Percentiles rank a stretch among this genome's conserved stretches.
Evolutionary conservation across 2,113 vertebrate species (phyloP).

Genomic region (Phylloscopus trochiloides): DNA sequence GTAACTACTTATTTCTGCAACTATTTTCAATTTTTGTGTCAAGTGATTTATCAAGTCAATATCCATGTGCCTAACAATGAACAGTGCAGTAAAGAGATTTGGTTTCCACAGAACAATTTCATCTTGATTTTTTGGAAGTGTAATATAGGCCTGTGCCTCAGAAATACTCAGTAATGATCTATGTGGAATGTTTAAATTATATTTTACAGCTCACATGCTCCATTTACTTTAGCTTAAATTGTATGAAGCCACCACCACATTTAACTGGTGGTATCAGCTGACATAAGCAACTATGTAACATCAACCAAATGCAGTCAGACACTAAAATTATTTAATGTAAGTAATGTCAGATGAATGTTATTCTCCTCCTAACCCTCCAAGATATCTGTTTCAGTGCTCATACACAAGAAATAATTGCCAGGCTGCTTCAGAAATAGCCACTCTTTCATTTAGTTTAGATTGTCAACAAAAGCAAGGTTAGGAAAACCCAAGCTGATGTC

Average conservation of each 20-base stretch:
- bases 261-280: neutral
- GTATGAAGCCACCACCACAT: neutral
- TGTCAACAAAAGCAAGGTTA: neutral
- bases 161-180: neutral
- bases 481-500: slow-evolving; percentile 9
- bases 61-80: neutral
- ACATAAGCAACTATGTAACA: neutral
- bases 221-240: neutral
- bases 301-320: neutral
- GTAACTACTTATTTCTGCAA: neutral
- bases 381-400: neutral
- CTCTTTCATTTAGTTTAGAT: neutral
- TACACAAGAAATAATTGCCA: neutral
- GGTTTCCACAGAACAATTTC: neutral
- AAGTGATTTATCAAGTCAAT: neutral
- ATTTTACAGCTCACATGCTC: neutral
- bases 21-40: neutral
- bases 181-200: neutral
- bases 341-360: neutral
- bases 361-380: neutral
- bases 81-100: neutral
- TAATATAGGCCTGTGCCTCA: neutral
- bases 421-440: neutral
- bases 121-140: neutral
- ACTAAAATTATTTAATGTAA: neutral